Percentiles rank a stretch among this genome's conserved stretches.
Conservation (phyloP, 2,113 vertebrate species). For the Coreoperca whiteheadi region DNA sequence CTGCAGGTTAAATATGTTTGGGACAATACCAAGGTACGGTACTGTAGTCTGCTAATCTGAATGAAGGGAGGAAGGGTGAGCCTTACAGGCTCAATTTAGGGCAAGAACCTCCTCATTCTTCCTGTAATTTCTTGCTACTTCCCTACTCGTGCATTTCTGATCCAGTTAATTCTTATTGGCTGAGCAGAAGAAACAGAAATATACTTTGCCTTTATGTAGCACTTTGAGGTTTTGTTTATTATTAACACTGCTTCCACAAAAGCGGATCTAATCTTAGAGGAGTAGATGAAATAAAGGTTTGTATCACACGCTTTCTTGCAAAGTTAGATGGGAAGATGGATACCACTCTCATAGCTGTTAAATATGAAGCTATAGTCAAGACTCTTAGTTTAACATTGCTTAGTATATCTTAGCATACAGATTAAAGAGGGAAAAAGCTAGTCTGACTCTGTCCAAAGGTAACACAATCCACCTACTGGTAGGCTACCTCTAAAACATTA, state of each 20-base stretch:
- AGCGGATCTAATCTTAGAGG: slow-evolving; percentile 14
- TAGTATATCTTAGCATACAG: background rate
- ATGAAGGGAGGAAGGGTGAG: background rate
- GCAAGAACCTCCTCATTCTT: background rate
- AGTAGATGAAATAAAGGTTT: slow-evolving; percentile 1
- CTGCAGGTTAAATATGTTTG: slow-evolving; percentile 12
- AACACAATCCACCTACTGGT: background rate
- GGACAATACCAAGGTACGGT: background rate
- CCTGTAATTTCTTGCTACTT: slow-evolving; percentile 10
- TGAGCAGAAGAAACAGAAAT: slow-evolving; percentile 34
- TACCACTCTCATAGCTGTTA: background rate
- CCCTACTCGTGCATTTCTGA: slow-evolving; percentile 35
- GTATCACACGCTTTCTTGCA: background rate
- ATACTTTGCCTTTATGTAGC: no score
- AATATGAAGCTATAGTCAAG: background rate
- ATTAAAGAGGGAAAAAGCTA: background rate
- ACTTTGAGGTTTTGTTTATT: no score
- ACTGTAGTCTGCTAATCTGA: slow-evolving; percentile 4
- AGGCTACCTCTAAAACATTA: background rate
- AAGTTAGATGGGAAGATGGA: background rate
- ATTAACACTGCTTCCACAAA: background rate
- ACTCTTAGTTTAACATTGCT: background rate
- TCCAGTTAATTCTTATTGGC: slow-evolving; percentile 21
- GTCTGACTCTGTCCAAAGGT: background rate
- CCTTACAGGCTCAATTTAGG: background rate